Conservation (phyloP, 2,113 vertebrate species). For the Cavia aperea region DNA sequence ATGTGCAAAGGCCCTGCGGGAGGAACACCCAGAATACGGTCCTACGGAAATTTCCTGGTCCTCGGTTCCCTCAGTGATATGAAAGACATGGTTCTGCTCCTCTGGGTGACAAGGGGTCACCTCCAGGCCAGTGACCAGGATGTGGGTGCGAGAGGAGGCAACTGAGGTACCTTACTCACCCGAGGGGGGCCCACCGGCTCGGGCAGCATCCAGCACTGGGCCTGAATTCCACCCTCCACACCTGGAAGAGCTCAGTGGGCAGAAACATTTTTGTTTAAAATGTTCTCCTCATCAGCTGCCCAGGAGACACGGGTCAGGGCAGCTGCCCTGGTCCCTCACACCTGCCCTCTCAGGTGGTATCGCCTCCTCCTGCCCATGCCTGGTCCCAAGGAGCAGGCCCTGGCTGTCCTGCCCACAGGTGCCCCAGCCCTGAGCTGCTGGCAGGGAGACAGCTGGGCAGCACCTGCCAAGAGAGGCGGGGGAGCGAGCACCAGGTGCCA, state of each 20-base stretch:
- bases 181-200: rapidly evolving
- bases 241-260: neutral
- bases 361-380: too few species aligned
- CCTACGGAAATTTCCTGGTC: too few species aligned
- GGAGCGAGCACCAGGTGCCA: too few species aligned
- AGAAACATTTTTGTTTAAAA: neutral
- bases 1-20: neutral
- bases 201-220: rapidly evolving
- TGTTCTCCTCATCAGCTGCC: neutral
- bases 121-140: neutral
- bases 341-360: too few species aligned
- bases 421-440: neutral
- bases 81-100: rapidly evolving
- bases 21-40: rapidly evolving
- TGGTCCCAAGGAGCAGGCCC: neutral
- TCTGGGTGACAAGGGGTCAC: neutral
- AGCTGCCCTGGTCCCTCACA: neutral
- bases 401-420: neutral
- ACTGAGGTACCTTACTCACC: neutral
- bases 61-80: neutral
- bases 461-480: neutral
- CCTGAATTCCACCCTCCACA: neutral
- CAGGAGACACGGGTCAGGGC: constrained; percentile 55
- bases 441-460: neutral
- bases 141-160: neutral